A percentile compares a stretch with the other conserved stretches of the same genome.
phyloP scores from a whole-genome alignment of 2,888 invertebrate species.

The Sicus ferrugineus region DNA sequence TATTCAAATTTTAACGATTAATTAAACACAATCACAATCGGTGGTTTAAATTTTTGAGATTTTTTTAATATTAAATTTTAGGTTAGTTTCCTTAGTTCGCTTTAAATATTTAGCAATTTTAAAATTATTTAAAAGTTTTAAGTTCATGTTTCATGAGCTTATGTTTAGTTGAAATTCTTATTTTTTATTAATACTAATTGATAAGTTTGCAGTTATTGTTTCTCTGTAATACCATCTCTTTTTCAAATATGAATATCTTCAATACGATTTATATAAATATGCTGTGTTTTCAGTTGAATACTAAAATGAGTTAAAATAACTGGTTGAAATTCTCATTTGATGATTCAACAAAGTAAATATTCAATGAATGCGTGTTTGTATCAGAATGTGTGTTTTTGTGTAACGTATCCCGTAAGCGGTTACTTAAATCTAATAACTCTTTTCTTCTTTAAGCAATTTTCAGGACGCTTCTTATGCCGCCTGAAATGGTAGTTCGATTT shows the following conservation, averaged over 20 bases:
- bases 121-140: background rate
- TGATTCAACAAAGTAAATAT: background rate
- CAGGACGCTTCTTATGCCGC: no score
- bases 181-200: slow-evolving; percentile 39
- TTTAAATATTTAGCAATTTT: background rate
- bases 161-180: slow-evolving; percentile 47
- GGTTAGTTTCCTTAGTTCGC: background rate
- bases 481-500: background rate
- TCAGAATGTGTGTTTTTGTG: slow-evolving; percentile 5
- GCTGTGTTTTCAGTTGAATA: no score
- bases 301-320: background rate
- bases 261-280: no score
- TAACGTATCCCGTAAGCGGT: no score
- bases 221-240: no score
- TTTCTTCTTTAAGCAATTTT: no score
- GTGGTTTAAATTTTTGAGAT: slow-evolving; percentile 55
- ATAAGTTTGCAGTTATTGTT: slow-evolving; percentile 38
- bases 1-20: slow-evolving; percentile 44
- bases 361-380: slow-evolving; percentile 2
- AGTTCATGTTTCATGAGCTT: slow-evolving; percentile 28
- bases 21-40: slow-evolving; percentile 65
- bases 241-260: no score
- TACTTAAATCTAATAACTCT: no score
- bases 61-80: slow-evolving; percentile 23
- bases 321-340: background rate